These are phyloP conservation scores for Orcinus orca DNA, from an alignment of 2,113 vertebrate species.

Conservation along the genomic window DNA sequence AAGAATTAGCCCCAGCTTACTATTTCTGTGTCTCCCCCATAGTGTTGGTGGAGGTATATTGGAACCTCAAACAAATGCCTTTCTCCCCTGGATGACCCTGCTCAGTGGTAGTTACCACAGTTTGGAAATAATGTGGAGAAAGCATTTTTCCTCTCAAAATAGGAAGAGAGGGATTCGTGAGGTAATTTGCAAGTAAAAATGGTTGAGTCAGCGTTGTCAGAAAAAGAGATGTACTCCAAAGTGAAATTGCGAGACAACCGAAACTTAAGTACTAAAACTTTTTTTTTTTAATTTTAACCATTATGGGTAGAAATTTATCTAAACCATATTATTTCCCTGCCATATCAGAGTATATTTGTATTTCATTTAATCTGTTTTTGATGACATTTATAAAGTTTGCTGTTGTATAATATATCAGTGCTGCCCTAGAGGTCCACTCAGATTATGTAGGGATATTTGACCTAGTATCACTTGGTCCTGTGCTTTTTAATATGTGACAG, in stretches of 20 bases:
- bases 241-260: constrained; percentile 8
- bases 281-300: constrained; percentile 6
- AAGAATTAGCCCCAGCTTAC: constrained; percentile 22
- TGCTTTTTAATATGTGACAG: neutral
- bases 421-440: neutral
- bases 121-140: constrained; percentile 55
- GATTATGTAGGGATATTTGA: neutral
- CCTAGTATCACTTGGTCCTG: neutral
- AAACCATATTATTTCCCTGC: constrained; percentile 11
- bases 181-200: constrained; percentile 45
- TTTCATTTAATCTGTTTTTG: constrained; percentile 6
- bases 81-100: constrained; percentile 32
- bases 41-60: constrained; percentile 40
- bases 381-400: neutral
- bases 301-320: constrained; percentile 1
- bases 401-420: neutral
- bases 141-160: constrained; percentile 40
- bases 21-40: constrained; percentile 22
- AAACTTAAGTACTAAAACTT: constrained; percentile 20
- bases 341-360: neutral
- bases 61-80: constrained; percentile 59
- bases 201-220: constrained; percentile 31
- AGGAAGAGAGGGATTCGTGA: constrained; percentile 60
- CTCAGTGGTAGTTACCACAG: constrained; percentile 49
- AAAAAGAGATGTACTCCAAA: constrained; percentile 34